Conservation (phyloP, 2,888 invertebrate species). For the Pterostichus niger region DNA sequence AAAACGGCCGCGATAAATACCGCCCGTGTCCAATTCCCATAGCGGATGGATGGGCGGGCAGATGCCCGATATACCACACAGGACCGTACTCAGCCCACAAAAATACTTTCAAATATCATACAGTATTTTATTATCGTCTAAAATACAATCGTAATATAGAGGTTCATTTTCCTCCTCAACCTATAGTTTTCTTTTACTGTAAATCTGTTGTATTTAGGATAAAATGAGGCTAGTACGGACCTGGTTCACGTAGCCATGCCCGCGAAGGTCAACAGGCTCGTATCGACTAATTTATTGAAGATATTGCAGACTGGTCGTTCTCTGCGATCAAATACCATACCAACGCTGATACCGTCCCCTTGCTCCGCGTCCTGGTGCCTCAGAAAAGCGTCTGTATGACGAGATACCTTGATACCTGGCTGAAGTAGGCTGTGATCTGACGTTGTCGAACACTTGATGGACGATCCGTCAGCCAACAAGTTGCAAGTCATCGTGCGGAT, state of each 20-base stretch:
- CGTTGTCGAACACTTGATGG: neutral
- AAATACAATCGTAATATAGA: too few relatives aligned
- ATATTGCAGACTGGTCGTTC: conserved; percentile 67
- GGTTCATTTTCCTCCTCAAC: too few relatives aligned
- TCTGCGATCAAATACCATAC: conserved; percentile 65
- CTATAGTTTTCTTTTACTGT: neutral
- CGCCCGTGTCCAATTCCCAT: conserved; percentile 63
- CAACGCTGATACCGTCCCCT: neutral
- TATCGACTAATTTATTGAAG: conserved; percentile 68
- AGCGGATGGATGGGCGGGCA: conserved; percentile 43
- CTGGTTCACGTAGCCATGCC: neutral
- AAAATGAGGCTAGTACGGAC: neutral
- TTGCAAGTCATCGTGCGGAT: too few relatives aligned
- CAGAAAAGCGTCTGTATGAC: neutral
- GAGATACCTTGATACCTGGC: neutral
- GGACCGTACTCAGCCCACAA: conserved; percentile 8
- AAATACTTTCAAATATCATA: neutral
- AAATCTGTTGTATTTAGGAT: neutral
- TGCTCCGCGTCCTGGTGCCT: neutral
- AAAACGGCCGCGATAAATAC: conserved; percentile 48
- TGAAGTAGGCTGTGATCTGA: neutral
- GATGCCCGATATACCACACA: conserved; percentile 23
- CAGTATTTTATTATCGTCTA: too few relatives aligned
- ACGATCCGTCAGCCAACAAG: neutral
- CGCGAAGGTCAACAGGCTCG: conserved; percentile 67